These are phyloP conservation scores for Hydrolagus affinis DNA, from an alignment of 2,113 vertebrate species.

Conservation along the genomic window DNA sequence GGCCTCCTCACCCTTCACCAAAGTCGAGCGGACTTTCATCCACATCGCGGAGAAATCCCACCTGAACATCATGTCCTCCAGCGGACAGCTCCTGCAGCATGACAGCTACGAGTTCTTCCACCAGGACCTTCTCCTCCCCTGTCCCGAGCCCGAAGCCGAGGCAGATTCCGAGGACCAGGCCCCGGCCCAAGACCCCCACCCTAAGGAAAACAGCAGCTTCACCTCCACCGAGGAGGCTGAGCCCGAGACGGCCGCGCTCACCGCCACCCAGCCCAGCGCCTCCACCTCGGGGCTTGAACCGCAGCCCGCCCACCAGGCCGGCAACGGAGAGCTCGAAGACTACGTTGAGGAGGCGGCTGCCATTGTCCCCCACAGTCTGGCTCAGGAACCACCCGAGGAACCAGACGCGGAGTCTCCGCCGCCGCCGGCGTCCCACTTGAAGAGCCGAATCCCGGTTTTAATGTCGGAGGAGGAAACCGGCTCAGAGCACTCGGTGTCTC, in stretches of 20 bases:
- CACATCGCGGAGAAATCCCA: constrained; percentile 91
- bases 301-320: not conserved
- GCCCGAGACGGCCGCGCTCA: constrained; percentile 27
- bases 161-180: constrained; percentile 46
- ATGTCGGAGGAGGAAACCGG: constrained; percentile 77
- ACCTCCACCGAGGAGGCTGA: constrained; percentile 39
- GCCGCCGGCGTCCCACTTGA: constrained; percentile 44
- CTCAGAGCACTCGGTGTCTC: constrained; percentile 66
- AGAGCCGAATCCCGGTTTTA: constrained; percentile 80
- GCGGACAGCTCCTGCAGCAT: constrained; percentile 54
- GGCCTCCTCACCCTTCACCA: constrained; percentile 84
- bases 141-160: constrained; percentile 41
- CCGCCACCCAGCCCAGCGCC: not conserved
- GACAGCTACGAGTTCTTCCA: constrained; percentile 50
- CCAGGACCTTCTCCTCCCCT: too few species aligned
- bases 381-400: not conserved
- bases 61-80: constrained; percentile 86
- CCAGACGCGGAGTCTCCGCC: not conserved
- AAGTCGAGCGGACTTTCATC: constrained; percentile 89
- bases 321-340: not conserved
- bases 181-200: constrained; percentile 35
- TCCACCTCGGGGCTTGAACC: too few species aligned
- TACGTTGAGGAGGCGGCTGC: not conserved
- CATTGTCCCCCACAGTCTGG: not conserved
- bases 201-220: constrained; percentile 38